Percentiles rank a stretch among this genome's conserved stretches.
These are phyloP conservation scores for Clarias pachynema DNA, from an alignment of 2,797 vertebrate genomes.

Conservation along the genomic window DNA sequence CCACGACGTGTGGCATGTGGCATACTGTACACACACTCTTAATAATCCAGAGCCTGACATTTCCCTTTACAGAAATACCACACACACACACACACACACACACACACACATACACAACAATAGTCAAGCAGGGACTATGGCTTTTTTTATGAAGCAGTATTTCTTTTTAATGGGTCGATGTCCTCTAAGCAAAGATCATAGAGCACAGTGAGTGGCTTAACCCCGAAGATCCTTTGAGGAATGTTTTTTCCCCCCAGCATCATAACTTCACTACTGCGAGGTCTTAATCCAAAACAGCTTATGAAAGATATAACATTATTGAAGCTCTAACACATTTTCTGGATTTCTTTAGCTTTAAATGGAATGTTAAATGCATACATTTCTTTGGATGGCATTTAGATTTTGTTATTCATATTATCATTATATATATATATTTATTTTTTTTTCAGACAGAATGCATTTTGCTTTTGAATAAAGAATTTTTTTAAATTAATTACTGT, in stretches of 20 bases:
- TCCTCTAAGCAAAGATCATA: slow-evolving; percentile 63
- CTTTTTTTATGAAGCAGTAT: slow-evolving; percentile 76
- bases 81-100: slow-evolving; percentile 29
- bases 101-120: slow-evolving; percentile 41
- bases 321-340: background rate
- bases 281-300: background rate
- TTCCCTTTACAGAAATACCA: slow-evolving; percentile 35
- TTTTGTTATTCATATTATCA: background rate
- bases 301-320: background rate
- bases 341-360: background rate
- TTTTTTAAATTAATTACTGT: background rate
- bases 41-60: slow-evolving; percentile 25
- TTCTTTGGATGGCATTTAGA: background rate
- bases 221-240: slow-evolving; percentile 61
- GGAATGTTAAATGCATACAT: background rate
- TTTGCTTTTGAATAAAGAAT: background rate
- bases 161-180: slow-evolving; percentile 72
- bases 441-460: background rate
- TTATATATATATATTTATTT: too few species aligned
- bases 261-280: background rate
- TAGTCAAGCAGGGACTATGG: slow-evolving; percentile 44
- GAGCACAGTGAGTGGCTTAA: slow-evolving; percentile 68
- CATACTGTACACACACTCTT: slow-evolving; percentile 9
- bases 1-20: background rate
- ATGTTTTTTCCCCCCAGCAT: background rate